Conservation (phyloP, 1,140 invertebrate species). For the Laupala kohalensis region DNA sequence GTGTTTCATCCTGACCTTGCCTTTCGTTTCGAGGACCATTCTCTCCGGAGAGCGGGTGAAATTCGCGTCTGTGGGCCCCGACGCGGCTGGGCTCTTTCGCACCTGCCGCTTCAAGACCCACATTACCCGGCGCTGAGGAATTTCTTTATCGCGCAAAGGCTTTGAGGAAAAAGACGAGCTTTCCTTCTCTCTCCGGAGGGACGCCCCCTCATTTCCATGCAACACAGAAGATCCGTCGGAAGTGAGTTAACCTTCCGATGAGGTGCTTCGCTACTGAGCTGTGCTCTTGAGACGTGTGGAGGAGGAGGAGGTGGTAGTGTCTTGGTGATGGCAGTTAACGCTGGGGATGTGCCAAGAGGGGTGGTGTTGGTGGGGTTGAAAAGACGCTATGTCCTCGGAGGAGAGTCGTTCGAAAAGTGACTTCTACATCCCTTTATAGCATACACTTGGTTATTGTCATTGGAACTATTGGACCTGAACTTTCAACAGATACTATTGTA, state of each 20-base stretch:
- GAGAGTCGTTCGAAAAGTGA: too few species aligned
- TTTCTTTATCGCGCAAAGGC: not conserved
- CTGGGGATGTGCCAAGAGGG: not conserved
- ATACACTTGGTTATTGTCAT: too few species aligned
- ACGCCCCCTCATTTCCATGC: not conserved
- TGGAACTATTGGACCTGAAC: too few species aligned
- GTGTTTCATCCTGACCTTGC: too few species aligned
- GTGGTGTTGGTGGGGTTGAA: too few species aligned
- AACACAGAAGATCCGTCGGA: not conserved
- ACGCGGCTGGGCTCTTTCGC: not conserved
- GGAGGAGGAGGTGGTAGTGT: not conserved
- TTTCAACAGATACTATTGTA: too few species aligned
- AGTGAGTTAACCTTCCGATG: not conserved
- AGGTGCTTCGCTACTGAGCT: too few species aligned
- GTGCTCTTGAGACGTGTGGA: too few species aligned
- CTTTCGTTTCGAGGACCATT: too few species aligned
- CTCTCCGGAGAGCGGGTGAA: too few species aligned
- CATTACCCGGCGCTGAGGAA: not conserved
- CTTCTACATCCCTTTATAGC: too few species aligned
- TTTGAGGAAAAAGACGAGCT: not conserved
- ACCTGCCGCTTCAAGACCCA: not conserved
- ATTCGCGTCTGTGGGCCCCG: too few species aligned
- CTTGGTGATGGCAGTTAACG: not conserved
- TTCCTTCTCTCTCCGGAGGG: not conserved
- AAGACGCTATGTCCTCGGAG: not conserved